Conservation (phyloP, 2,113 vertebrate species). For the Tor tambroides region DNA sequence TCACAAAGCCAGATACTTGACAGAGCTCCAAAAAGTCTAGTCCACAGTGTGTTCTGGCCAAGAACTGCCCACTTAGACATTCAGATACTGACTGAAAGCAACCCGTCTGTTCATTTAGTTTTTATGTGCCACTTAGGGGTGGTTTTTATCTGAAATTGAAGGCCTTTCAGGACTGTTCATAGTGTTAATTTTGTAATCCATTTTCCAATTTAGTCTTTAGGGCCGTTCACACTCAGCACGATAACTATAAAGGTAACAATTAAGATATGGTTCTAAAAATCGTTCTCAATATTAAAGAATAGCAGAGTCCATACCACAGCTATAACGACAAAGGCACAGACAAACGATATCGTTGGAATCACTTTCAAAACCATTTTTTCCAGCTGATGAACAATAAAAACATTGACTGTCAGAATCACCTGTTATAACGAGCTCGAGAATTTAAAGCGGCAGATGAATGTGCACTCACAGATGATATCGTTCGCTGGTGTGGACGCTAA, state of each 20-base stretch:
- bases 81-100: neutral
- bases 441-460: neutral
- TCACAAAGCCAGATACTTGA: neutral
- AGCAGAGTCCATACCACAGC: neutral
- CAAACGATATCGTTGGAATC: no score
- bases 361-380: no score
- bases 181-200: no score
- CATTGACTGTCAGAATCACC: no score
- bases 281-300: neutral
- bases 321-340: no score
- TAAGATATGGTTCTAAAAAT: neutral
- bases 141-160: neutral
- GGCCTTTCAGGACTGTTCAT: neutral
- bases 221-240: neutral
- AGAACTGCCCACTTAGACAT: neutral
- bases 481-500: no score
- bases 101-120: neutral
- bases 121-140: neutral
- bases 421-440: neutral
- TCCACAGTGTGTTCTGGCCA: neutral
- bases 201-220: no score
- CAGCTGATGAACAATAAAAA: no score
- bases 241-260: neutral
- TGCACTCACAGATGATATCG: no score
- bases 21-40: neutral